Evolutionary conservation across 2,797 vertebrate genomes (phyloP), one percentile per base, ranked within the genome.

Genomic region (Lepus townsendii): DNA sequence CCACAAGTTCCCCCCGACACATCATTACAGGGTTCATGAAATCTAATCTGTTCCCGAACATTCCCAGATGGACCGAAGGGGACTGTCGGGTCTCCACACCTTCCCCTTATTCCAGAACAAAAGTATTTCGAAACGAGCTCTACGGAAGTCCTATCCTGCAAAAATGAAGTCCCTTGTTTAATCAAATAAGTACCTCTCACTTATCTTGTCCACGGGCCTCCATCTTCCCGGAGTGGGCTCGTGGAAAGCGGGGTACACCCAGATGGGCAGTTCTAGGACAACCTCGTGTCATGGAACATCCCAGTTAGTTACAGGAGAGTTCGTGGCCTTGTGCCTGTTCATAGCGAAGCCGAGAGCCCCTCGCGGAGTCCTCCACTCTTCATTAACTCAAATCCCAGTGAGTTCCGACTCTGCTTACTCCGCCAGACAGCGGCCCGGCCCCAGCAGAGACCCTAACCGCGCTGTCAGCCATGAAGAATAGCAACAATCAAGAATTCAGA

Each of bases 401-500:
- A 57, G 66, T 79, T 90, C 79, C 47, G 85, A 78, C 54, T 93
- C 79, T 78, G 85, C 71, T 83, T 83, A 90, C 69, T 72, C 50
- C 76, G 92, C 60, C 60, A 93, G 86, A 38, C 13, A 91, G 77
- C 86, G 78, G 88, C 54, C 20, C 75, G 75, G 32, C 22, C 3
- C 27, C 42, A 20, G 87, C 77, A 54, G 57, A 84, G 91, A 24
- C 93, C 42, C 57, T 57, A 80, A 88, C 73, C 32, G 30, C 14
- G 57, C 85, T 93, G 86, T 87, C 96, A 95, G 87, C 66, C 77
- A 93, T 93, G 90, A 93, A 88, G 88, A 96, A 96, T 95, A 86
- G 78, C 94, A 93, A 96, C 91, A 95, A 96, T 91, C 91, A 91
- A 79, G 88, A 93, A 88, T 91, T 95, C 95, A 88, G 87, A 87